phyloP scores from a whole-genome alignment of 2,888 invertebrate species.

The Tipula unca region DNA sequence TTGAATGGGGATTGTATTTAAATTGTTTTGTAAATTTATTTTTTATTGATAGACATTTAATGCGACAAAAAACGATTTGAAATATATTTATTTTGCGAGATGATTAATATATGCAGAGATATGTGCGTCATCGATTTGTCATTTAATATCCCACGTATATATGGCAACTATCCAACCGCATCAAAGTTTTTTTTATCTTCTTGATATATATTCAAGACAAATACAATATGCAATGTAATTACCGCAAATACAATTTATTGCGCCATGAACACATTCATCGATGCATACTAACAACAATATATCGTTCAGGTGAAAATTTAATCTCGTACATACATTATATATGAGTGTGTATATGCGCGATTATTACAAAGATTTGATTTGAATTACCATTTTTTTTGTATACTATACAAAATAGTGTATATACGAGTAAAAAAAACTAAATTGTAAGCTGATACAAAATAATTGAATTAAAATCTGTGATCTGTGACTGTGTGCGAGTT shows the following conservation, averaged over 20 bases:
- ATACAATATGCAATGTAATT: background rate
- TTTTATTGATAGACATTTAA: constrained; percentile 14
- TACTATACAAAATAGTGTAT: background rate
- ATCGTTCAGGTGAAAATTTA: background rate
- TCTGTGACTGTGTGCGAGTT: background rate
- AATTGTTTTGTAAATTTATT: background rate
- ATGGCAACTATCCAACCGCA: background rate
- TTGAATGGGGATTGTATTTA: background rate
- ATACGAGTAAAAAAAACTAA: background rate
- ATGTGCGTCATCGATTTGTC: background rate
- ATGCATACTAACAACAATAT: background rate
- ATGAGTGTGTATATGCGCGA: background rate
- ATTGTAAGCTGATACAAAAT: background rate
- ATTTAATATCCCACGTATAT: background rate
- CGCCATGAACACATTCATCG: background rate
- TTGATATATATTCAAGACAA: too few species aligned
- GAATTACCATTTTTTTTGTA: background rate
- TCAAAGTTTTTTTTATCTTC: background rate
- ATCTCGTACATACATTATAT: too few species aligned
- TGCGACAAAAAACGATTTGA: background rate
- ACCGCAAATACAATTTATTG: background rate
- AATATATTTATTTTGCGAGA: background rate
- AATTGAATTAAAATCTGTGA: background rate
- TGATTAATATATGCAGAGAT: background rate
- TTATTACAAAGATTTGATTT: background rate